Evolutionary conservation across 2,888 invertebrate genomes (phyloP), one percentile per base, ranked within the genome.

Genomic region (Brachypalpus laphriformis): DNA sequence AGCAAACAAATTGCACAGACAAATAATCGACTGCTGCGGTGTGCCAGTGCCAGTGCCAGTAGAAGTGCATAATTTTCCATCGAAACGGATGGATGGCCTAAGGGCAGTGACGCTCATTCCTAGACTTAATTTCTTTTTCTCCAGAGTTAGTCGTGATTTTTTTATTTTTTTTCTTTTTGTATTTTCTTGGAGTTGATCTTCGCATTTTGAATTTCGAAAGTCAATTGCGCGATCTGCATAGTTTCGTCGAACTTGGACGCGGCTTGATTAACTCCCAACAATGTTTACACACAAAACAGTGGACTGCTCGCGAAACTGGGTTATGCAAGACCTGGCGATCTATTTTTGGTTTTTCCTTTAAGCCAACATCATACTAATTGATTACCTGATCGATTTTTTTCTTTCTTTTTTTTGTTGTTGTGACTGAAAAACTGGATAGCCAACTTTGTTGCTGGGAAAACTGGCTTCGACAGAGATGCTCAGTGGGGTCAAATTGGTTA

Each of bases 261-360:
- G 28, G 7, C 28, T 65, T 76, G 57, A 68, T 76, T 76, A 42
- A 14, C 57, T 61, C 11, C 14, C n/a, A 63, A 42, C 45, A 20
- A 42, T 54, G 54, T 63, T 65, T 70, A 16, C 9, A 57, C 49
- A 47, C 45, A 47, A 31, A 4, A 16, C 28, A n/a, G 7, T 42
- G 31, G 22, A 11, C 20, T 9, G 34, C 34, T 56, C 31, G 57
- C 49, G 31, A 65, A 78, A 56, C 31, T 56, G 47, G 70, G 74
- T 85, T 85, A 85, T 47, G 80, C 40, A 80, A 85, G 70, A 65
- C 9, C 59, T 65, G 80, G 28, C 75, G 75, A 75, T 85, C 75
- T 85, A 85, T 85, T 85, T 85, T 74, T 74, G 72, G 66, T 81
- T 85, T 66, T 81, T 76, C 81, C 75, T 75, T 71, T 49, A 65